Evolutionary conservation across 2,888 invertebrate species (phyloP), one percentile per base, ranked within the genome.

Genomic region (Crocallis elinguaria): DNA sequence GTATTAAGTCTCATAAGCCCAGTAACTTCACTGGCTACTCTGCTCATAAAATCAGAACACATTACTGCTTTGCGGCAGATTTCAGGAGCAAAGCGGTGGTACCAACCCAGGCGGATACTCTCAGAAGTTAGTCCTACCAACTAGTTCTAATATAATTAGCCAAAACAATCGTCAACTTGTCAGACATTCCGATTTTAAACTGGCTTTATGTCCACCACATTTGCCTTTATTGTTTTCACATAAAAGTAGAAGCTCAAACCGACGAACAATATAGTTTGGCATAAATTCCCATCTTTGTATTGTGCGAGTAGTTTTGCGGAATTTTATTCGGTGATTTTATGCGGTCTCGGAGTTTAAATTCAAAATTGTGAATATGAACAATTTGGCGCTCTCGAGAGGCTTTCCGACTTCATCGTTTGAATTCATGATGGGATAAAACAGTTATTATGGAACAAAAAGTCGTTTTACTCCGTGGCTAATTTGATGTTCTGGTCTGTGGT

Each of bases 231-330:
- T 41, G 57, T 60, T 62, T 65, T 60, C 66, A 52, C 60, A 66
- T 64, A 65, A 72, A 75, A 73, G 64, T 71, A 71, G 53, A 54
- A 67, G 59, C 64, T 66, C 49, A 61, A 63, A 71, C 67, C 64
- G 25, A 60, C 39, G 55, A 64, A 64, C 67, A 58, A 62, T 71
- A 71, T 72, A 72, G 66, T 75, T n/a, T 75, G 50, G 62, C 53
- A 48, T 62, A 60, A 65, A 66, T 63, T 64, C 57, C 62, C 46
- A 62, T 57, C 69, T 74, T 66, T 60, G 66, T 67, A 50, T 52
- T 41, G 17, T 52, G 49, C 50, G 42, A 30, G 51, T 46, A 36
- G 45, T 46, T 57, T 48, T 50, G 38, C 23, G 25, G 13, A 48
- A 49, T 49, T 51, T 36, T 46, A 52, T 57, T 49, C 30, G 16